phyloP scores from a whole-genome alignment of 2,113 vertebrate species.

The Cynocephalus volans region DNA sequence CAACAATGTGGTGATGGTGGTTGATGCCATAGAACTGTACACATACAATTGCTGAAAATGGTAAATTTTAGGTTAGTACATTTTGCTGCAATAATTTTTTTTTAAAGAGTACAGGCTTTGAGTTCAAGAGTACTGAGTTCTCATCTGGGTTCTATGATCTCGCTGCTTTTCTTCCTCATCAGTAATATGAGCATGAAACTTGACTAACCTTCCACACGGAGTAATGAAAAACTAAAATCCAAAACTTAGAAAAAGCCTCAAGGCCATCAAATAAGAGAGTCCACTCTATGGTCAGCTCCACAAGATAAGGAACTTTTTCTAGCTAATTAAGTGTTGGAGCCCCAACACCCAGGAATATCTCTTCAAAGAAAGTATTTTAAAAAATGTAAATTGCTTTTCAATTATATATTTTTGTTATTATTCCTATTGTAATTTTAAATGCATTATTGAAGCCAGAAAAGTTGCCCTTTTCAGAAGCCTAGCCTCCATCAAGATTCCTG shows the following conservation, averaged over 20 bases:
- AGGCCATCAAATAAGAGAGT: neutral
- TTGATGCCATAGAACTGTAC: neutral
- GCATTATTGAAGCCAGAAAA: neutral
- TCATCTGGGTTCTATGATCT: neutral
- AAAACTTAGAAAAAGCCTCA: neutral
- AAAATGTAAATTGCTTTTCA: neutral
- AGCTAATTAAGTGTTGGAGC: neutral
- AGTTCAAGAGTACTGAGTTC: neutral
- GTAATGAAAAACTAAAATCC: slow-evolving; percentile 7
- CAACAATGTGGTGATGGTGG: neutral
- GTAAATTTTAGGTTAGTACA: neutral
- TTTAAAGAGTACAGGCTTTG: neutral
- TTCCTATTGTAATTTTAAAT: neutral
- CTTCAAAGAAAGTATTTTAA: neutral
- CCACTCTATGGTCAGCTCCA: neutral
- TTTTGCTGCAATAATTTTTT: neutral
- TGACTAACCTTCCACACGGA: neutral
- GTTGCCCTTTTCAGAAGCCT: neutral
- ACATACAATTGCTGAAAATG: slow-evolving; percentile 26
- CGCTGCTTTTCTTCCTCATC: neutral
- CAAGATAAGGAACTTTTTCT: neutral
- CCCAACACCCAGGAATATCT: neutral
- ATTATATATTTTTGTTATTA: neutral
- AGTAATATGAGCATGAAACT: slow-evolving; percentile 4
- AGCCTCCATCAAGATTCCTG: neutral